A percentile compares a stretch with the other conserved stretches of the same genome.
Evolutionary conservation across 2,888 invertebrate species (phyloP).

Genomic region (Pardosa pseudoannulata): DNA sequence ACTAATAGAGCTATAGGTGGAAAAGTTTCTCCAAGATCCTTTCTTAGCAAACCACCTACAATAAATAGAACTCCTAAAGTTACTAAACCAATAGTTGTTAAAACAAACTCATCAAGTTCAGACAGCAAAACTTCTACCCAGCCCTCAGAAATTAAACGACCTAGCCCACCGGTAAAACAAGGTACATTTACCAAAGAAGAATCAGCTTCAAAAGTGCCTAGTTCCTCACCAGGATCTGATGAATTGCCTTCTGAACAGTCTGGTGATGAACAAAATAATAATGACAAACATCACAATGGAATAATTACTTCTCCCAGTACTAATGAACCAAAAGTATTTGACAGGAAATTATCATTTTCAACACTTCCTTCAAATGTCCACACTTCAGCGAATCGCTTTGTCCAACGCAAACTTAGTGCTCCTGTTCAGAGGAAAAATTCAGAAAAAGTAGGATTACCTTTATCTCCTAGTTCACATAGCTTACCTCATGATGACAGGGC

Average conservation of each 20-base stretch:
- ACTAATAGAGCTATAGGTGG: constrained; percentile 29
- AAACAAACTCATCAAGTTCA: constrained; percentile 8
- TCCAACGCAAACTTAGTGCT: constrained; percentile 64
- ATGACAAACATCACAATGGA: constrained; percentile 31
- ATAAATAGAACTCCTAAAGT: constrained; percentile 4
- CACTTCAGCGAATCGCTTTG: constrained; percentile 2
- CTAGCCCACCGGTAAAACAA: constrained; percentile 85
- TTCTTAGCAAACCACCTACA: constrained; percentile 64
- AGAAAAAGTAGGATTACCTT: constrained; percentile 35
- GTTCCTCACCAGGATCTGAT: constrained; percentile 6
- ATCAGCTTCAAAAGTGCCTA: constrained; percentile 74
- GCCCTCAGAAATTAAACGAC: constrained; percentile 76
- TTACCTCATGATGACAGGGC: constrained; percentile 38
- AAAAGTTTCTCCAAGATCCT: constrained; percentile 56
- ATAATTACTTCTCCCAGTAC: constrained; percentile 19
- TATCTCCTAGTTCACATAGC: constrained; percentile 61
- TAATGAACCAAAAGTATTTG: constrained; percentile 27
- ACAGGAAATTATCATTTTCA: constrained; percentile 33
- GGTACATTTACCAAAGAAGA: constrained; percentile 93
- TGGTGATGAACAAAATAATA: constrained; percentile 52
- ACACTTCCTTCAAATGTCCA: constrained; percentile 4
- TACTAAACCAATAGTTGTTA: not conserved
- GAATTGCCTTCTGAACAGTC: constrained; percentile 10
- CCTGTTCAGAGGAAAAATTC: constrained; percentile 38
- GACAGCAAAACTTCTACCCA: constrained; percentile 17